phyloP scores from a whole-genome alignment of 2,113 vertebrate species.

The Leptosomus discolor region DNA sequence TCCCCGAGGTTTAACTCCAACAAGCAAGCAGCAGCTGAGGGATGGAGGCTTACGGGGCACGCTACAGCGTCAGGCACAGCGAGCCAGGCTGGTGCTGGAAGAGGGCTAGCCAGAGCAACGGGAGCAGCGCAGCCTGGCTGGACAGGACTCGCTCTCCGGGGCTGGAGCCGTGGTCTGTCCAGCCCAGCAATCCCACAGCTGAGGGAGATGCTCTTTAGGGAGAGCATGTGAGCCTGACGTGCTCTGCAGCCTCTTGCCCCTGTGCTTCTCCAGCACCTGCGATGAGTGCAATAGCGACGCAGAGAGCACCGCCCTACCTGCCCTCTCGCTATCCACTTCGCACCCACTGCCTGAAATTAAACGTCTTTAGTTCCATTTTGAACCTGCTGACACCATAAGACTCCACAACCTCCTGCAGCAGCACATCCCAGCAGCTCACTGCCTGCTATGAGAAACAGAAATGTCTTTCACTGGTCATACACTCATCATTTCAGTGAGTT shows the following conservation, averaged over 20 bases:
- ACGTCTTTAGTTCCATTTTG: not conserved
- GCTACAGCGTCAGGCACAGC: not conserved
- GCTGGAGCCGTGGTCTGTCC: not conserved
- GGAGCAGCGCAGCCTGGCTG: not conserved
- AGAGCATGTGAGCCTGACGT: not conserved
- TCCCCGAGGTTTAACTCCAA: not conserved
- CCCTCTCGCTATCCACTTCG: fast-evolving
- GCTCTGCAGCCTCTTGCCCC: not conserved
- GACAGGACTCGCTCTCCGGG: not conserved
- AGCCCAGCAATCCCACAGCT: not conserved
- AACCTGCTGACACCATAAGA: not conserved
- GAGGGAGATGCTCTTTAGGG: not conserved
- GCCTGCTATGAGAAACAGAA: not conserved
- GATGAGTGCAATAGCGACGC: fast-evolving
- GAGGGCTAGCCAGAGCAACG: not conserved
- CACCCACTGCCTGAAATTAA: not conserved
- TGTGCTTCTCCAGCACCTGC: not conserved
- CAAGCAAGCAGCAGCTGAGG: not conserved
- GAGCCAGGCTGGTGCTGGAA: not conserved
- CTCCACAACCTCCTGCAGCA: not conserved
- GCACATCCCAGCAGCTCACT: not conserved
- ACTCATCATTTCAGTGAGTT: not conserved
- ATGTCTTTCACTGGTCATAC: not conserved
- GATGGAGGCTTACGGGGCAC: not conserved
- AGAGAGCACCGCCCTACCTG: not conserved